phyloP scores from a whole-genome alignment of 1,140 invertebrate genomes.

The Mycetomoellerius zeteki region DNA sequence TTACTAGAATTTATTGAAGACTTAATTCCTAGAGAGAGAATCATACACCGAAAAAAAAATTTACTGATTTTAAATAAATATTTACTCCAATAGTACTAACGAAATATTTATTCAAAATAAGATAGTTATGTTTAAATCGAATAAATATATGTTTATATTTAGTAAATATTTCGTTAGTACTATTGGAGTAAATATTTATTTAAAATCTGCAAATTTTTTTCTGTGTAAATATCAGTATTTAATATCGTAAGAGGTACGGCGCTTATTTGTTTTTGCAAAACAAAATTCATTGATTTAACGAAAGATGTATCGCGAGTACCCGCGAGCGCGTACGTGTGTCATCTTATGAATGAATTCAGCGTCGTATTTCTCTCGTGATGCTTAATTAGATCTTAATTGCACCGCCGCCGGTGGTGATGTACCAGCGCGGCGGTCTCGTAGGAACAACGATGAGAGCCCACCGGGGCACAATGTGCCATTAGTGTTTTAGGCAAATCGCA shows the following conservation, averaged over 20 bases:
- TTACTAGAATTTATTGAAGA: background rate
- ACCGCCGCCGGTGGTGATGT: slow-evolving; percentile 56
- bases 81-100: too few species aligned
- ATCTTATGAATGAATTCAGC: slow-evolving; percentile 59
- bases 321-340: slow-evolving; percentile 3
- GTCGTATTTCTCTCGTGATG: slow-evolving; percentile 54
- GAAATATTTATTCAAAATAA: too few species aligned
- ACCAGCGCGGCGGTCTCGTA: slow-evolving; percentile 52
- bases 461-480: slow-evolving; percentile 60
- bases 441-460: slow-evolving; percentile 29
- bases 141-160: too few species aligned
- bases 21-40: background rate
- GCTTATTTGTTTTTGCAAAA: background rate
- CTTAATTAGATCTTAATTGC: slow-evolving; percentile 76
- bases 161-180: too few species aligned
- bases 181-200: too few species aligned
- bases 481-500: slow-evolving; percentile 63
- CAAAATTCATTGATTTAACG: background rate
- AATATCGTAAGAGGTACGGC: background rate
- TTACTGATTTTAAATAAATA: too few species aligned
- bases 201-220: too few species aligned
- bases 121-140: too few species aligned
- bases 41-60: too few species aligned
- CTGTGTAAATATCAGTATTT: background rate
- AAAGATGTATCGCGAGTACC: background rate